Percentiles rank a stretch among this genome's conserved stretches.
Conservation (phyloP, 2,888 invertebrate genomes). For the Pollenia amentaria region DNA sequence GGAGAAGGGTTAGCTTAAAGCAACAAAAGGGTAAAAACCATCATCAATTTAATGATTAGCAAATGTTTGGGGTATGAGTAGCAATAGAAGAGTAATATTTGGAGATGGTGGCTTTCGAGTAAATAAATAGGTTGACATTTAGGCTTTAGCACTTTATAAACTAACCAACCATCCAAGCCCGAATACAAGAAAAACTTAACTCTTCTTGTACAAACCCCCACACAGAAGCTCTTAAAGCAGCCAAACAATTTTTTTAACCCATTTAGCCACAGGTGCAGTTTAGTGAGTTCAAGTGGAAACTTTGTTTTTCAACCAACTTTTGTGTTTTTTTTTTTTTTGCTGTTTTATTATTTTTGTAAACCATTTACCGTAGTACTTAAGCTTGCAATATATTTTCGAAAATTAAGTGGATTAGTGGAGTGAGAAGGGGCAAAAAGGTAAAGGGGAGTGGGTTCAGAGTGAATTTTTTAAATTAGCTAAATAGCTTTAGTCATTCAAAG, state of each 20-base stretch:
- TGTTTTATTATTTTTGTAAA: slow-evolving; percentile 43
- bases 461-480: slow-evolving; percentile 73
- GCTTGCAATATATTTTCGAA: slow-evolving; percentile 48
- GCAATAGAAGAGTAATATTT: not conserved
- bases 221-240: slow-evolving; percentile 68
- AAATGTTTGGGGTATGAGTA: not conserved
- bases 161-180: slow-evolving; percentile 53
- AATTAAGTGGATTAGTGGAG: slow-evolving; percentile 50
- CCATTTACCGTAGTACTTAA: slow-evolving; percentile 53
- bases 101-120: slow-evolving; percentile 22
- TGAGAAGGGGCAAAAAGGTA: not conserved
- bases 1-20: not conserved
- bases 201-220: slow-evolving; percentile 5
- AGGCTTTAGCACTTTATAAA: slow-evolving; percentile 71
- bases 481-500: slow-evolving; percentile 73
- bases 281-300: slow-evolving; percentile 74
- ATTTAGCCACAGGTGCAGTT: slow-evolving; percentile 74
- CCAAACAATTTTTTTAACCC: slow-evolving; percentile 67
- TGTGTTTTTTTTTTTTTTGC: not conserved
- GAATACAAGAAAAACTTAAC: slow-evolving; percentile 37
- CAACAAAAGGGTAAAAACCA: slow-evolving; percentile 49
- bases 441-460: slow-evolving; percentile 40
- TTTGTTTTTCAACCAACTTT: slow-evolving; percentile 65
- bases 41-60: slow-evolving; percentile 48
- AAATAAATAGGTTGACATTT: slow-evolving; percentile 72